Percentiles rank a stretch among this genome's conserved stretches.
Evolutionary conservation across 37 sponge, comb jelly and placozoan species (phyloP).

Genomic region (Bolinopsis microptera): DNA sequence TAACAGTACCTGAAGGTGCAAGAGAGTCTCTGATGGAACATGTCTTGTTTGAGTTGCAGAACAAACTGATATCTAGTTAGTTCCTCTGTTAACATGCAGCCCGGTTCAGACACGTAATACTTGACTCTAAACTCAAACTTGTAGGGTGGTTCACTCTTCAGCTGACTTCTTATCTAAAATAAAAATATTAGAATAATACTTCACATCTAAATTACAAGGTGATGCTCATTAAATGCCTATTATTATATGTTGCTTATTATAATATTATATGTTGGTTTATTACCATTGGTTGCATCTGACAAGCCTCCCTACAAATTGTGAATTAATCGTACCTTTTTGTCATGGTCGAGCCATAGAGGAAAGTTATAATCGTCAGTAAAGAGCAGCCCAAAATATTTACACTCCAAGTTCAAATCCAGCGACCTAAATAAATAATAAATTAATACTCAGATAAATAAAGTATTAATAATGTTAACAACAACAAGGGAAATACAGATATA

Average conservation of each 20-base stretch:
- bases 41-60: constrained; percentile 39
- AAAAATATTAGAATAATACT: not conserved
- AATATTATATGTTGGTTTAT: no score
- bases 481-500: not conserved
- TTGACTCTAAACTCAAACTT: constrained; percentile 58
- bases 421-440: not conserved
- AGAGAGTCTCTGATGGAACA: constrained; percentile 38
- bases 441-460: not conserved
- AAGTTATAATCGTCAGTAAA: not conserved
- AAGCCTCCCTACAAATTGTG: no score
- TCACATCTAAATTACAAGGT: not conserved
- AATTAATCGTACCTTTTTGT: constrained; percentile 57
- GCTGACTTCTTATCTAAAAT: constrained; percentile 11
- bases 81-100: constrained; percentile 11
- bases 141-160: constrained; percentile 44
- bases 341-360: constrained; percentile 40
- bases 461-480: not conserved
- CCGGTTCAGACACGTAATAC: constrained; percentile 53
- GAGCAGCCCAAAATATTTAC: constrained; percentile 43
- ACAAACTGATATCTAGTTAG: constrained; percentile 62
- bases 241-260: no score
- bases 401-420: not conserved
- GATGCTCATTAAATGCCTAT: not conserved
- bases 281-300: no score
- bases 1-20: constrained; percentile 67